phyloP scores from a whole-genome alignment of 1,140 invertebrate species.

The Apis mellifera region DNA sequence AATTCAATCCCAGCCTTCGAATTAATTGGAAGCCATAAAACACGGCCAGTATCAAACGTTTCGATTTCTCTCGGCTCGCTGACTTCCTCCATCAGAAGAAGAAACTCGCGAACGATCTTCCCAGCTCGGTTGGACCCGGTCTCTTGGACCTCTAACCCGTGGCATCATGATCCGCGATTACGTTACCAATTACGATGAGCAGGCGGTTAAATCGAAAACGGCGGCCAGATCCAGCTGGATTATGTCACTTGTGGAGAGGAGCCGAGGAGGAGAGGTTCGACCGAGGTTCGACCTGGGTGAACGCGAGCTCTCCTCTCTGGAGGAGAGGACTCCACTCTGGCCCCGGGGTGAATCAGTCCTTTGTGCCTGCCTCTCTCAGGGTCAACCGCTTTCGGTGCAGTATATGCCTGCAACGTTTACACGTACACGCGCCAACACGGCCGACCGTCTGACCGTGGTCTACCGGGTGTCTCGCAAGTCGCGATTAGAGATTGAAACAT shows the following conservation, averaged over 20 bases:
- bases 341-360: constrained; percentile 79
- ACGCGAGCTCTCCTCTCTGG: constrained; percentile 46
- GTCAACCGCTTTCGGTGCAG: constrained; percentile 80
- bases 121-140: not conserved
- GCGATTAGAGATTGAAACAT: not conserved
- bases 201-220: constrained; percentile 8
- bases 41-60: not conserved
- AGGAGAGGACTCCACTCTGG: constrained; percentile 60
- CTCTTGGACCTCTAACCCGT: not conserved
- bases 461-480: constrained; percentile 62
- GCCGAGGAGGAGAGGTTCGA: constrained; percentile 37
- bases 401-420: constrained; percentile 65
- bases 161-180: not conserved
- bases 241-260: constrained; percentile 68
- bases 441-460: constrained; percentile 49
- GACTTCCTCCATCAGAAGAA: not conserved
- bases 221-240: constrained; percentile 42
- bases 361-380: constrained; percentile 79
- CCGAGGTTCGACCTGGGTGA: constrained; percentile 64
- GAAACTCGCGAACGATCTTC: not conserved
- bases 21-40: not conserved
- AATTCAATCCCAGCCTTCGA: too few species aligned
- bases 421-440: constrained; percentile 59
- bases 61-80: not conserved
- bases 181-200: constrained; percentile 19